These are phyloP conservation scores for Chrysolina americana DNA, from an alignment of 2,888 invertebrate genomes.

Conservation along the genomic window DNA sequence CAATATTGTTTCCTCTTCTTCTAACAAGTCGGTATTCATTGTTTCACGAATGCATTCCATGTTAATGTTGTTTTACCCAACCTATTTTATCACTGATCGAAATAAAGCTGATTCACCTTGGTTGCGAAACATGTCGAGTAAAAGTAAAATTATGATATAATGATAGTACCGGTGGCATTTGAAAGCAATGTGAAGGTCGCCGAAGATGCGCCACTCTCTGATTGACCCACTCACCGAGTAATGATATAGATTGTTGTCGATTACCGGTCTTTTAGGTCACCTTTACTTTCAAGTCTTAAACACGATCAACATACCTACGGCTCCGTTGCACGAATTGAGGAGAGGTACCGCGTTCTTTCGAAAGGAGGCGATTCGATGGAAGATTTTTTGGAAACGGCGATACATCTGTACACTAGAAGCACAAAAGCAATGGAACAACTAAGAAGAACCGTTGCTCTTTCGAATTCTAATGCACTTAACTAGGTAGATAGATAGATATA, in stretches of 20 bases:
- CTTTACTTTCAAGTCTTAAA: conserved; percentile 1
- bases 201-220: conserved; percentile 12
- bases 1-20: no score
- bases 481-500: no score
- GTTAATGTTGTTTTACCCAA: neutral
- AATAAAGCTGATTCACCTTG: conserved; percentile 6
- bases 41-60: neutral
- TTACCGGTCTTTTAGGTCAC: neutral
- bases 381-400: no score
- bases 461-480: no score
- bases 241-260: neutral
- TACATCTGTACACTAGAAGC: no score
- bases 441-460: no score
- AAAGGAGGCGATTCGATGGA: no score
- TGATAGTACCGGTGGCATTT: conserved; percentile 3
- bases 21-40: no score
- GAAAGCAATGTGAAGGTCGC: conserved; percentile 16
- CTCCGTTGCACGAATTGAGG: neutral
- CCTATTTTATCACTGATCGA: conserved; percentile 1
- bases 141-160: conserved; percentile 11
- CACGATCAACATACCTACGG: neutral
- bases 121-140: conserved; percentile 10
- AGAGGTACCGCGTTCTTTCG: no score
- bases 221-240: neutral
- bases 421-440: no score